A percentile compares a stretch with the other conserved stretches of the same genome.
Conservation (phyloP, 2,888 invertebrate genomes). For the Melipona bicolor region DNA sequence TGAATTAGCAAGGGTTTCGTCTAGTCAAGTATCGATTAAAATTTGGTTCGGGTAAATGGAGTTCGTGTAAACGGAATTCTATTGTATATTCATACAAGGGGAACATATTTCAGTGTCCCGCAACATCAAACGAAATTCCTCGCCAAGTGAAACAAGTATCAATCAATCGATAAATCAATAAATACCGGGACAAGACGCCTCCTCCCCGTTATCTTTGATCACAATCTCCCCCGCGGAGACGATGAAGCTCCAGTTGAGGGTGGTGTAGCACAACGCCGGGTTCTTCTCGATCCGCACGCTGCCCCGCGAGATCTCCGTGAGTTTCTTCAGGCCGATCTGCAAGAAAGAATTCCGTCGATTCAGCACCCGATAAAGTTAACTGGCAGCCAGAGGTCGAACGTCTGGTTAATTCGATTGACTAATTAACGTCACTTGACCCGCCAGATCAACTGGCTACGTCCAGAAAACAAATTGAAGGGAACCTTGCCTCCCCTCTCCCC, state of each 20-base stretch:
- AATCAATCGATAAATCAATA: background rate
- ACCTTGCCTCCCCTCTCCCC: conserved; percentile 35
- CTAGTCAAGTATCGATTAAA: too few relatives aligned
- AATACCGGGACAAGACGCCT: conserved; percentile 72
- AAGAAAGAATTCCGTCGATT: conserved; percentile 47
- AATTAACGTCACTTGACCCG: conserved; percentile 78
- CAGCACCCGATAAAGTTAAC: conserved; percentile 31
- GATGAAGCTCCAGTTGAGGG: conserved; percentile 88
- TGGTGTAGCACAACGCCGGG: conserved; percentile 91
- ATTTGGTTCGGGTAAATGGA: too few relatives aligned
- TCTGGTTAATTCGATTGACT: conserved; percentile 75
- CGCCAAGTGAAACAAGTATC: background rate
- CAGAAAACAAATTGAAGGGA: conserved; percentile 58
- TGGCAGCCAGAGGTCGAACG: conserved; percentile 64
- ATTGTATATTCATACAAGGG: too few relatives aligned
- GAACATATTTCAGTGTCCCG: too few relatives aligned
- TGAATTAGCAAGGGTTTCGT: too few relatives aligned
- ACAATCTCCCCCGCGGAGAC: conserved; percentile 85
- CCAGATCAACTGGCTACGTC: conserved; percentile 65
- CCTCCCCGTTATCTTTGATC: conserved; percentile 75
- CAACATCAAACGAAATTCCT: too few relatives aligned
- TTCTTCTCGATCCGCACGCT: conserved; percentile 92
- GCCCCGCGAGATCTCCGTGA: conserved; percentile 92
- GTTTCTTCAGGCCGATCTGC: conserved; percentile 90
- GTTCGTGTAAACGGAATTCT: too few relatives aligned